phyloP scores from a whole-genome alignment of 2,888 invertebrate genomes.

The Nemapogon koenigi region DNA sequence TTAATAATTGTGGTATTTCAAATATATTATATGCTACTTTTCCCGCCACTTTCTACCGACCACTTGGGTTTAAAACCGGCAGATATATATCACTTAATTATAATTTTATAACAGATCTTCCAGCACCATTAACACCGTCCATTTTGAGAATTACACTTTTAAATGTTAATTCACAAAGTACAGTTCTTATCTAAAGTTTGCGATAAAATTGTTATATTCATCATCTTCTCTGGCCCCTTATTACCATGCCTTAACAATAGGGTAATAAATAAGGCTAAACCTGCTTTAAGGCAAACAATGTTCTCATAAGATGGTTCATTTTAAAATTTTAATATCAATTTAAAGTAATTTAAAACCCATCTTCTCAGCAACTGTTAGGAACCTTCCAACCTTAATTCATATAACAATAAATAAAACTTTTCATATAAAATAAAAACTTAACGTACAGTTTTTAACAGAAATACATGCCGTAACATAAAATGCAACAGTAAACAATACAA shows the following conservation, averaged over 20 bases:
- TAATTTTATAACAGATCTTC: slow-evolving; percentile 41
- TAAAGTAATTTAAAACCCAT: background rate
- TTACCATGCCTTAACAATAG: slow-evolving; percentile 1
- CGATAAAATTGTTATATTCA: no score
- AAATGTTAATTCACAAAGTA: no score
- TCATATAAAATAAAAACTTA: background rate
- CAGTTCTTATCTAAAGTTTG: no score
- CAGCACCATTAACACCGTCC: slow-evolving; percentile 40
- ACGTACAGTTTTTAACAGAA: background rate
- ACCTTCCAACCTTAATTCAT: background rate
- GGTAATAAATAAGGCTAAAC: slow-evolving; percentile 7
- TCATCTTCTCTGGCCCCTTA: slow-evolving; percentile 4
- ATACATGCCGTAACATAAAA: background rate
- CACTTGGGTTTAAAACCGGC: no score
- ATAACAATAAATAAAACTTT: background rate
- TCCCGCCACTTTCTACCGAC: background rate
- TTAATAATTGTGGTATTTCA: no score
- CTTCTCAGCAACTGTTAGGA: background rate
- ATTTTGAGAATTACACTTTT: background rate
- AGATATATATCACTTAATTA: background rate
- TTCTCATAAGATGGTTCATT: slow-evolving; percentile 6
- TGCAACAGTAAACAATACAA: no score
- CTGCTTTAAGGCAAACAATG: slow-evolving; percentile 1
- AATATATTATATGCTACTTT: background rate
- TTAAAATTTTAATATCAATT: background rate